Conservation (phyloP, 2,888 invertebrate species). For the Nasonia oneida region DNA sequence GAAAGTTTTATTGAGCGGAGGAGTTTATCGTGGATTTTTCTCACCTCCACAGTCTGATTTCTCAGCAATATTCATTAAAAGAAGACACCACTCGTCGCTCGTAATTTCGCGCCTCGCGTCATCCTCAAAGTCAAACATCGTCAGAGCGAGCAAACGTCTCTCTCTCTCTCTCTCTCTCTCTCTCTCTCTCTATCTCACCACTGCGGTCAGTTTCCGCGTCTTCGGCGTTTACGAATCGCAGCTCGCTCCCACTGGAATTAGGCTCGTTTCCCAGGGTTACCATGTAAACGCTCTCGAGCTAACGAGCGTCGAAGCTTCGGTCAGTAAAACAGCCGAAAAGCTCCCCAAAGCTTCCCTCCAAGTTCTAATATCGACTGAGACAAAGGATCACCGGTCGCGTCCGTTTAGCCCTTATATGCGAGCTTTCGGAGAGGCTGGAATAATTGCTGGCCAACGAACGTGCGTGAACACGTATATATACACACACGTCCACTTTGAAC, state of each 20-base stretch:
- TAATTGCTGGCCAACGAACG: slow-evolving; percentile 38
- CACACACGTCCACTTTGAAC: slow-evolving; percentile 35
- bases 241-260: neutral
- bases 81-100: neutral
- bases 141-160: too few relatives aligned
- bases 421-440: slow-evolving; percentile 21
- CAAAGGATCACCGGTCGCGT: neutral
- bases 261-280: too few relatives aligned
- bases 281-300: neutral
- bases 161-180: neutral
- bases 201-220: neutral
- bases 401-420: neutral
- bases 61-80: neutral
- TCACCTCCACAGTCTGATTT: neutral
- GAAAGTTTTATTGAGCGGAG: slow-evolving; percentile 23
- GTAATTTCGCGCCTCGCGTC: too few relatives aligned
- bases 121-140: too few relatives aligned
- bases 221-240: neutral
- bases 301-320: neutral
- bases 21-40: neutral
- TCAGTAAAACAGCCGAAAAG: too few relatives aligned
- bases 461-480: neutral
- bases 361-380: neutral
- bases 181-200: neutral
- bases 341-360: neutral